Conservation (phyloP, 2,797 vertebrate genomes). For the Oreonectes daqikongensis region DNA sequence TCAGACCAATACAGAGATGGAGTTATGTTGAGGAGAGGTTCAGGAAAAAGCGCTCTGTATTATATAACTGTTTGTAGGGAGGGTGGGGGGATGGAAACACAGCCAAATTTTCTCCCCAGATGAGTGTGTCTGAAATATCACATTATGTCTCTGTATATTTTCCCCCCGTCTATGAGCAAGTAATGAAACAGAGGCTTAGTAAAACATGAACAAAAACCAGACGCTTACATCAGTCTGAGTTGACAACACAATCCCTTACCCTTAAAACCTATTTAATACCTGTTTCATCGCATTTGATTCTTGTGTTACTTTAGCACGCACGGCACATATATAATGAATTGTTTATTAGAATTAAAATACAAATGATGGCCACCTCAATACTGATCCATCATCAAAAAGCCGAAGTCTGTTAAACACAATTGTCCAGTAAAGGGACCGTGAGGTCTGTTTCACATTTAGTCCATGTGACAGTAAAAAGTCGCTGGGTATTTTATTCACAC, state of each 20-base stretch:
- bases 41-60: conserved; percentile 20
- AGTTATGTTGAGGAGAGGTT: conserved; percentile 20
- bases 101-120: conserved; percentile 26
- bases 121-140: conserved; percentile 43
- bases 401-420: conserved; percentile 51
- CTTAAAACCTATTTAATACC: conserved; percentile 15
- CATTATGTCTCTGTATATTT: neutral
- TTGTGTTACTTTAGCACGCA: conserved; percentile 38
- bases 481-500: conserved; percentile 56
- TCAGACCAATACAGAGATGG: neutral
- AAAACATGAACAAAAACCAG: conserved; percentile 29
- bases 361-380: conserved; percentile 71
- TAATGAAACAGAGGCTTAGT: conserved; percentile 32
- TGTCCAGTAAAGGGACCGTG: conserved; percentile 47
- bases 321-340: conserved; percentile 48
- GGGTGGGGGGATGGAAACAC: conserved; percentile 18
- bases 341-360: conserved; percentile 78
- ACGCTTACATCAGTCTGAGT: conserved; percentile 25
- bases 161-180: neutral
- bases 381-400: conserved; percentile 43
- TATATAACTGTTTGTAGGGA: conserved; percentile 44
- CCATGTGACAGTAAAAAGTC: conserved; percentile 59
- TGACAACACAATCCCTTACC: neutral
- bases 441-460: conserved; percentile 54
- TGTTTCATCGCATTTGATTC: neutral